These are phyloP conservation scores for Pholis gunnellus DNA, from an alignment of 2,113 vertebrate species.

Conservation along the genomic window DNA sequence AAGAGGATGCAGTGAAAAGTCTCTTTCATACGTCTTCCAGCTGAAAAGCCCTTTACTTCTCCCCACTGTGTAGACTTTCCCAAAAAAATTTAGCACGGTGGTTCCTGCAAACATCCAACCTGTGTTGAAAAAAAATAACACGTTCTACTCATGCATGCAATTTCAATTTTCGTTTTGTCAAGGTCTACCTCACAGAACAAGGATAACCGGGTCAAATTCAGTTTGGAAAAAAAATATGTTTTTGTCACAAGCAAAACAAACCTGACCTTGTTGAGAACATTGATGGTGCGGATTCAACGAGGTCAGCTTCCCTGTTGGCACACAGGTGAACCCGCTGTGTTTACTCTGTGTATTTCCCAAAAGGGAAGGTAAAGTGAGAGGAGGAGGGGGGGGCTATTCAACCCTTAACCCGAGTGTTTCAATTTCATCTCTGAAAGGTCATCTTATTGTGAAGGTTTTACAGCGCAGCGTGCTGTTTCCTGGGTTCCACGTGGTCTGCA, in stretches of 20 bases:
- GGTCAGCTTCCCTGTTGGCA: conserved; percentile 3
- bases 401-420: conserved; percentile 26
- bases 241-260: neutral
- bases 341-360: neutral
- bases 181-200: conserved; percentile 4
- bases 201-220: neutral
- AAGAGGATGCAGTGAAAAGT: conserved; percentile 25
- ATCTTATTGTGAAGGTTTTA: conserved; percentile 52
- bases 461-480: conserved; percentile 27
- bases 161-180: conserved; percentile 4
- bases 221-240: neutral
- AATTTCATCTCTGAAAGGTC: conserved; percentile 55
- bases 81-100: neutral
- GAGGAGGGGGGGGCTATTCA: neutral
- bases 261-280: neutral
- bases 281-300: conserved; percentile 1
- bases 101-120: conserved; percentile 12
- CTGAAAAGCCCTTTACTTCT: conserved; percentile 33
- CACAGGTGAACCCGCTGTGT: neutral
- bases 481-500: conserved; percentile 24
- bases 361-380: neutral
- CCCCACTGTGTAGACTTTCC: neutral
- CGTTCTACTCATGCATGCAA: conserved; percentile 13
- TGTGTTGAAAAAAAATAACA: conserved; percentile 10
- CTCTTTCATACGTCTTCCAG: conserved; percentile 29